Conservation (phyloP, 1,140 invertebrate genomes). For the Dysdera silvatica region DNA sequence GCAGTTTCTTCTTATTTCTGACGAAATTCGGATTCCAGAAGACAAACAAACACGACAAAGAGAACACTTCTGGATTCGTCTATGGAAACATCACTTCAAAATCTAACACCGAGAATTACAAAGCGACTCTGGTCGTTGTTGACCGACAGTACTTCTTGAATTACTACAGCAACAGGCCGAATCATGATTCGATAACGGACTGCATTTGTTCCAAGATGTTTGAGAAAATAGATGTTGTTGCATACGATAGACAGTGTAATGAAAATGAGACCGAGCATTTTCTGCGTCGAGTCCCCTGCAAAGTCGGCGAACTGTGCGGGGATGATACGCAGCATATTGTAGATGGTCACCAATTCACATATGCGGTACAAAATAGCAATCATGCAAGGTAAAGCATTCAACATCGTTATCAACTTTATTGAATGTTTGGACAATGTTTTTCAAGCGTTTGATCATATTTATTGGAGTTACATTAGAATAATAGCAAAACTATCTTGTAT, state of each 20-base stretch:
- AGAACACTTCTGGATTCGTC: slow-evolving; percentile 82
- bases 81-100: slow-evolving; percentile 82
- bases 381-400: slow-evolving; percentile 88
- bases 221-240: slow-evolving; percentile 64
- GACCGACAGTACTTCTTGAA: slow-evolving; percentile 72
- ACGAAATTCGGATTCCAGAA: slow-evolving; percentile 95
- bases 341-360: slow-evolving; percentile 83
- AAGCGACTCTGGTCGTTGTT: slow-evolving; percentile 75
- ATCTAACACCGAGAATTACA: slow-evolving; percentile 35
- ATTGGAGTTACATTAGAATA: too few species aligned
- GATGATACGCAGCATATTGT: slow-evolving; percentile 84
- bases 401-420: too few species aligned
- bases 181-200: slow-evolving; percentile 49
- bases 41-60: slow-evolving; percentile 71
- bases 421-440: too few species aligned
- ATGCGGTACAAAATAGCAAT: slow-evolving; percentile 75
- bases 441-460: too few species aligned
- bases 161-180: slow-evolving; percentile 28
- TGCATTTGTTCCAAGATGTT: slow-evolving; percentile 76
- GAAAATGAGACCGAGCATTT: slow-evolving; percentile 72
- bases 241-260: slow-evolving; percentile 74
- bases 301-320: slow-evolving; percentile 61
- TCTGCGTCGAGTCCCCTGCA: slow-evolving; percentile 78
- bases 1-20: slow-evolving; percentile 75
- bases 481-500: too few species aligned